Base-by-base conservation (phyloP, 2,797 vertebrate species). In the Poliocrania exsul region DNA sequence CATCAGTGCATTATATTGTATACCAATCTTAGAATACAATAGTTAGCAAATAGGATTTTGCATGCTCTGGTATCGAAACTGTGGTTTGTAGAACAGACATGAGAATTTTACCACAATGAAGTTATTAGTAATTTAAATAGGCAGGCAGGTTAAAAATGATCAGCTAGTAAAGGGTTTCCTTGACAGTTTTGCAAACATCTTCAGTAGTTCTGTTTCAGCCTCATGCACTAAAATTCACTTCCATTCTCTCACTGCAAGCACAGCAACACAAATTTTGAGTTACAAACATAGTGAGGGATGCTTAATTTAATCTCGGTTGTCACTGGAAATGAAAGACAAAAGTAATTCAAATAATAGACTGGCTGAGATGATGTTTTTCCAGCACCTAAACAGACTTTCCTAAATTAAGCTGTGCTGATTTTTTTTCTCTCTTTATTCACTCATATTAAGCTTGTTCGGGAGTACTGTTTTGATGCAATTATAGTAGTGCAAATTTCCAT, bases 11-110 rank as follows among this genome's bases (percentile, higher is more conserved):
- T 91, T 94, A 96, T 91, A 96, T 96, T 97, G 93, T 92, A 90
- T 95, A 95, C 96, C 96, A 97, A 96, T 96, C 96, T 97, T 81
- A 71, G 94, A 93, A 89, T 92, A 92, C 87, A 95, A 95, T 96
- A 95, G 95, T 97, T 96, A 96, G 72, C 71, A 95, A 96, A 97
- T 86, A 87, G 89, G 86, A 92, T 97, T 95, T 96, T 89, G 42
- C 74, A 78, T 83, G 91, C 70, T 84, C 66, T 90, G 64, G 72
- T 93, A 81, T 92, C 0, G 25, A 95, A 96, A 94, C 71, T 92
- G 70, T 70, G 65, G 75, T 81, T 93, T 90, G 50, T 57, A 85
- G 70, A 75, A 90, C 29, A 89, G 81, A 71, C 77, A 86, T 58
- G 66, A 90, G 86, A 91, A 88, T 94, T 95, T 82, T 87, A 46